Conservation (phyloP, 2,797 vertebrate genomes). For the Danio jaintianensis region DNA sequence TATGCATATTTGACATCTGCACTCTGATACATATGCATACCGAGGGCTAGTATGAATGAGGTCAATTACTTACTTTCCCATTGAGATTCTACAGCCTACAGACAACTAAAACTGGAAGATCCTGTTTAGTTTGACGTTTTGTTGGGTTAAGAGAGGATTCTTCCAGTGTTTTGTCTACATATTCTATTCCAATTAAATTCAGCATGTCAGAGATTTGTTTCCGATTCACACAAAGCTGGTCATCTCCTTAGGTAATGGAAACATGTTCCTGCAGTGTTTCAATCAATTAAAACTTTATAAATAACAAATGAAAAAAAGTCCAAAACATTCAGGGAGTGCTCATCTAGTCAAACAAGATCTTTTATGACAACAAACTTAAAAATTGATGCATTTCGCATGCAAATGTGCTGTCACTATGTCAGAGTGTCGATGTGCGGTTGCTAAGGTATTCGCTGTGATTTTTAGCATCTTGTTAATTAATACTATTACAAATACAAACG, state of each 20-base stretch:
- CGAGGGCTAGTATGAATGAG: constrained; percentile 12
- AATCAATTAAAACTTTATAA: constrained; percentile 6
- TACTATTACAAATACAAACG: no score
- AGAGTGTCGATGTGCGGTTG: no score
- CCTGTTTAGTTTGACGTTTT: no score
- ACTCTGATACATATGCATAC: constrained; percentile 14
- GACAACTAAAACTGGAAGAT: constrained; percentile 19
- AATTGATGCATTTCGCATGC: no score
- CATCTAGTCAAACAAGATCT: not conserved
- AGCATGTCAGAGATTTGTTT: constrained; percentile 12
- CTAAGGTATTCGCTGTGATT: no score
- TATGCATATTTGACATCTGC: constrained; percentile 28
- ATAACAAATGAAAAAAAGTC: not conserved
- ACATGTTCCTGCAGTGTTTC: not conserved
- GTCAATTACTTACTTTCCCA: not conserved
- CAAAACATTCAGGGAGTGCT: not conserved
- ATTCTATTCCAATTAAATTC: not conserved
- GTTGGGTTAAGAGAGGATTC: not conserved
- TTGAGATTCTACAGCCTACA: not conserved
- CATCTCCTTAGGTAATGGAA: constrained; percentile 1
- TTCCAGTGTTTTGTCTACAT: not conserved
- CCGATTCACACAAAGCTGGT: not conserved
- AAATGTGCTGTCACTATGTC: no score
- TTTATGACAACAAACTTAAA: not conserved
- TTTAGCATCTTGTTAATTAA: no score